Conservation (phyloP, 2,888 invertebrate species). For the Sminthurides aquaticus region DNA sequence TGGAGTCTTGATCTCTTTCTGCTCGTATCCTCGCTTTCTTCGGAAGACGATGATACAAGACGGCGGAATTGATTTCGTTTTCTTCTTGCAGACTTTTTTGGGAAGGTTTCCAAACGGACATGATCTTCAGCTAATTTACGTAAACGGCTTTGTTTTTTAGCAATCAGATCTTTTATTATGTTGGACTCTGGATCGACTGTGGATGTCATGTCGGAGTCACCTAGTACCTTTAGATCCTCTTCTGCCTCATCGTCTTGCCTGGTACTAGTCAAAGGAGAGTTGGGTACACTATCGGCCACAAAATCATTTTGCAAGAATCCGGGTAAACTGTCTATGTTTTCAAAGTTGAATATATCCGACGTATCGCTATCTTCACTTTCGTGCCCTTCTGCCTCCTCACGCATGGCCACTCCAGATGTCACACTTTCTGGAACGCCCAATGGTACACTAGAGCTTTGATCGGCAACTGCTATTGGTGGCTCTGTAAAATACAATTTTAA, state of each 20-base stretch:
- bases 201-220: constrained; percentile 7
- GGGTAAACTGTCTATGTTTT: background rate
- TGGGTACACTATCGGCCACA: constrained; percentile 7
- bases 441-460: constrained; percentile 1
- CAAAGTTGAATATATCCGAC: background rate
- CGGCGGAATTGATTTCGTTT: constrained; percentile 5
- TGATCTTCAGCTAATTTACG: constrained; percentile 20
- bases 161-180: constrained; percentile 37
- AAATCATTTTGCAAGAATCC: background rate
- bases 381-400: too few species aligned
- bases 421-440: constrained; percentile 6
- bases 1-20: background rate
- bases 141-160: constrained; percentile 28
- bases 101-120: constrained; percentile 12
- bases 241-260: constrained; percentile 10
- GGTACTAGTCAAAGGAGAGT: constrained; percentile 9
- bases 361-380: too few species aligned
- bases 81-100: constrained; percentile 8
- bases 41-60: background rate
- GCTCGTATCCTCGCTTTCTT: background rate
- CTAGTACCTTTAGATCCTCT: constrained; percentile 12
- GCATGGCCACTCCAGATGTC: constrained; percentile 7
- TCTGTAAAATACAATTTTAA: too few species aligned
- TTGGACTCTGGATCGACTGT: constrained; percentile 24
- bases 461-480: background rate